phyloP scores from a whole-genome alignment of 2,113 vertebrate genomes.

The Alces alces region DNA sequence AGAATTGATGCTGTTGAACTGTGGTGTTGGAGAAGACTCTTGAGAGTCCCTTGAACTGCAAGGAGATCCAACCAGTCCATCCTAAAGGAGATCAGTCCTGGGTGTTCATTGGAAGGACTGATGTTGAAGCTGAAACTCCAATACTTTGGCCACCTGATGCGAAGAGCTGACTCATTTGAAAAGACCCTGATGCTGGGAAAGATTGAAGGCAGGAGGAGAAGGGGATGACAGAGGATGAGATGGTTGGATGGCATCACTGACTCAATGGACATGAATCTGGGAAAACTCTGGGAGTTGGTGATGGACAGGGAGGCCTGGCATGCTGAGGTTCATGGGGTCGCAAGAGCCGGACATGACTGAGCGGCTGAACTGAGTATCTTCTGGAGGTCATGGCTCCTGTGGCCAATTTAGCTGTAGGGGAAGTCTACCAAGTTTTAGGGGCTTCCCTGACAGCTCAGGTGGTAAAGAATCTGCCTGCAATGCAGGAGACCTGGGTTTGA shows the following conservation, averaged over 20 bases:
- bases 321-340: neutral
- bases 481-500: neutral
- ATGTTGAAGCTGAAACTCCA: neutral
- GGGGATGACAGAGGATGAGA: neutral
- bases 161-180: neutral
- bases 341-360: neutral
- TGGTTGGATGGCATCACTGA: neutral
- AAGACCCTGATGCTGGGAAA: neutral
- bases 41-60: too few species aligned
- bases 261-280: neutral
- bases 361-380: neutral
- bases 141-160: neutral
- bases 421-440: neutral
- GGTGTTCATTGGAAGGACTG: too few species aligned
- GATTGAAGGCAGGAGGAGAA: neutral
- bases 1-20: too few species aligned
- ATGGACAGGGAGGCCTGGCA: neutral
- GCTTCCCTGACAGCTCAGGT: neutral
- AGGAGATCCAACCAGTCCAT: too few species aligned
- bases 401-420: neutral
- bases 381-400: neutral
- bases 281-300: neutral
- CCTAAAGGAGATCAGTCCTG: too few species aligned
- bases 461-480: neutral
- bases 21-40: too few species aligned